phyloP scores from a whole-genome alignment of 1,140 invertebrate species.

The Babylonia areolata region DNA sequence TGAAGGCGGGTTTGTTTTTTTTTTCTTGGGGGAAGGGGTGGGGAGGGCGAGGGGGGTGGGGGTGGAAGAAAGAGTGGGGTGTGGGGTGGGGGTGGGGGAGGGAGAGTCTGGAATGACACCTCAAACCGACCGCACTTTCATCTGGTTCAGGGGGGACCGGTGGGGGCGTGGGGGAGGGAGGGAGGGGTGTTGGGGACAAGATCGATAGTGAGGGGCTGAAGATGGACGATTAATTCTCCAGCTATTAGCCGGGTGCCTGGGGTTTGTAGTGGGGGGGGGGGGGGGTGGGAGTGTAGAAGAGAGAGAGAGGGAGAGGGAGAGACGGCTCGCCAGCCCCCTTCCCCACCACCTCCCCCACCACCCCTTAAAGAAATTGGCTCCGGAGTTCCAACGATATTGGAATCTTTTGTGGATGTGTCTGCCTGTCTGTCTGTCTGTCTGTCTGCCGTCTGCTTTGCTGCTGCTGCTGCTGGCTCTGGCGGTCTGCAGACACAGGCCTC shows the following conservation, averaged over 20 bases:
- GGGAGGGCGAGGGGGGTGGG: no score
- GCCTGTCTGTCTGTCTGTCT: neutral
- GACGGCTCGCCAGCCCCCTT: neutral
- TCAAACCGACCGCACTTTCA: neutral
- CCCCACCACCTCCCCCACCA: no score
- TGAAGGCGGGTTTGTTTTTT: slow-evolving; percentile 21
- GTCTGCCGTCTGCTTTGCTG: neutral
- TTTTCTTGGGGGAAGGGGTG: no score
- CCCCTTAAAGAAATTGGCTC: neutral
- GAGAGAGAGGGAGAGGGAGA: neutral
- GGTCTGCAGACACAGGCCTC: no score
- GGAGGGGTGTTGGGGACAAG: no score
- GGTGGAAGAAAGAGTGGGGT: no score
- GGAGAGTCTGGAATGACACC: slow-evolving; percentile 28
- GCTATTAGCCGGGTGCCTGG: neutral
- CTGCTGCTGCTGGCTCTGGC: neutral
- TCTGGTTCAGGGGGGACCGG: neutral
- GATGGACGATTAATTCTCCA: slow-evolving; percentile 35
- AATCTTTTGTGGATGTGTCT: slow-evolving; percentile 2
- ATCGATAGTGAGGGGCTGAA: slow-evolving; percentile 25
- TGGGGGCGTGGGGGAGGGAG: no score
- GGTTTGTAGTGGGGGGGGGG: no score
- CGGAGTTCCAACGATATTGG: slow-evolving; percentile 7
- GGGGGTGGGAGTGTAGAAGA: no score
- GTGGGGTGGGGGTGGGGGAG: no score